phyloP scores from a whole-genome alignment of 2,113 vertebrate genomes.

The Grallaria varia region DNA sequence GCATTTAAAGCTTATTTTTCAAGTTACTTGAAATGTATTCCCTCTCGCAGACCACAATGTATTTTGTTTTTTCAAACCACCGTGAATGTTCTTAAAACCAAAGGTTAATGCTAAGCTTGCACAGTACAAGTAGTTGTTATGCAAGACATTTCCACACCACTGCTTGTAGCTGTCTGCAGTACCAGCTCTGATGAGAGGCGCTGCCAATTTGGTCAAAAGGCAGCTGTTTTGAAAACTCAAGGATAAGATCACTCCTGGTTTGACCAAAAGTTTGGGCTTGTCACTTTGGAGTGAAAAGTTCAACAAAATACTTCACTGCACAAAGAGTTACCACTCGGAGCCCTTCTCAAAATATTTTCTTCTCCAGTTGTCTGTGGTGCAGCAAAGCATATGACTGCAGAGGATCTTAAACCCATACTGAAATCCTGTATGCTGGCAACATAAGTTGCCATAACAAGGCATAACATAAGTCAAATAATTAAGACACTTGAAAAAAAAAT shows the following conservation, averaged over 20 bases:
- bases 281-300: background rate
- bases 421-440: background rate
- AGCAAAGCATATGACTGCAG: background rate
- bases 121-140: fast-evolving
- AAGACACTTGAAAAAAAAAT: background rate
- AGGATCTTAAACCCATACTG: background rate
- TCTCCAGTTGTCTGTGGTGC: background rate
- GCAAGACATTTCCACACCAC: background rate
- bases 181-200: background rate
- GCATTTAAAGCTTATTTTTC: background rate
- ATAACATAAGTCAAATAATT: background rate
- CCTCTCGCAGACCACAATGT: background rate
- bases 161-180: background rate
- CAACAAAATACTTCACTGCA: background rate
- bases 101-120: background rate
- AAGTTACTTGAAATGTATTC: background rate
- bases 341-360: background rate
- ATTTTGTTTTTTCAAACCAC: background rate
- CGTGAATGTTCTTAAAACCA: background rate
- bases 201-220: background rate
- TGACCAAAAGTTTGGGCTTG: background rate
- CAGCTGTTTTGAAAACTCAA: background rate
- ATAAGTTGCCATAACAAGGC: background rate
- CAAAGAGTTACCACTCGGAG: background rate
- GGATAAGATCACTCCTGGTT: background rate